Percentiles rank a stretch among this genome's conserved stretches.
These are phyloP conservation scores for Echiichthys vipera DNA, from an alignment of 2,797 vertebrate species.

Conservation along the genomic window DNA sequence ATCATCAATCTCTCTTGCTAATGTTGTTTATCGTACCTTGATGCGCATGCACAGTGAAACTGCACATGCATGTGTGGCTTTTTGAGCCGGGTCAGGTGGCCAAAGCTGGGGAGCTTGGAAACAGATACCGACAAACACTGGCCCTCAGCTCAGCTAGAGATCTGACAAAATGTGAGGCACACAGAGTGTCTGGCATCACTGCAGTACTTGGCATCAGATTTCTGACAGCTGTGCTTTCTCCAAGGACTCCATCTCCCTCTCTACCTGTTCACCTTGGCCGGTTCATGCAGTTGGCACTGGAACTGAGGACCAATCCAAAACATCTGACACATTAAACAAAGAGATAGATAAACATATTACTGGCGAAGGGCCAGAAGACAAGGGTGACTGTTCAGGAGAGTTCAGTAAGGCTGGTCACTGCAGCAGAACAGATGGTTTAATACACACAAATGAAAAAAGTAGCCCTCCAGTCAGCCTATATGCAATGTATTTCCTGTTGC, in stretches of 20 bases:
- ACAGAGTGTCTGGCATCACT: slow-evolving; percentile 69
- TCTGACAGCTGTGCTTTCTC: slow-evolving; percentile 79
- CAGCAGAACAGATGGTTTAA: slow-evolving; percentile 51
- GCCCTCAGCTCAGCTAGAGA: slow-evolving; percentile 64
- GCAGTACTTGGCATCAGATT: slow-evolving; percentile 68
- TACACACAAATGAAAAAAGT: neutral
- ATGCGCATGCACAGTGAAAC: slow-evolving; percentile 22
- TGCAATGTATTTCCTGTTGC: neutral
- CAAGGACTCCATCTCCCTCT: slow-evolving; percentile 66
- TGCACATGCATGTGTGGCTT: slow-evolving; percentile 43
- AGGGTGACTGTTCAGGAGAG: slow-evolving; percentile 61
- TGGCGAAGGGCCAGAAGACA: slow-evolving; percentile 58
- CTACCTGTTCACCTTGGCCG: slow-evolving; percentile 71
- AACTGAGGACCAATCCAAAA: slow-evolving; percentile 37
- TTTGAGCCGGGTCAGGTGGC: slow-evolving; percentile 64
- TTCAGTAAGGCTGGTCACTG: slow-evolving; percentile 44
- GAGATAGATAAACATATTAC: slow-evolving; percentile 68
- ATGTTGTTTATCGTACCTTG: slow-evolving; percentile 31
- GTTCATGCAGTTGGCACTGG: slow-evolving; percentile 41
- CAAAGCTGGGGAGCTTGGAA: slow-evolving; percentile 55
- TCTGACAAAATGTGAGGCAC: slow-evolving; percentile 64
- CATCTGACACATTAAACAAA: slow-evolving; percentile 73
- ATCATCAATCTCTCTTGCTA: slow-evolving; percentile 30
- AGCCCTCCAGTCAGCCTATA: neutral
- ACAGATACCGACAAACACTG: slow-evolving; percentile 64